Base-by-base conservation (phyloP, 1,140 invertebrate genomes). In the Rhagoletis zephyria region DNA sequence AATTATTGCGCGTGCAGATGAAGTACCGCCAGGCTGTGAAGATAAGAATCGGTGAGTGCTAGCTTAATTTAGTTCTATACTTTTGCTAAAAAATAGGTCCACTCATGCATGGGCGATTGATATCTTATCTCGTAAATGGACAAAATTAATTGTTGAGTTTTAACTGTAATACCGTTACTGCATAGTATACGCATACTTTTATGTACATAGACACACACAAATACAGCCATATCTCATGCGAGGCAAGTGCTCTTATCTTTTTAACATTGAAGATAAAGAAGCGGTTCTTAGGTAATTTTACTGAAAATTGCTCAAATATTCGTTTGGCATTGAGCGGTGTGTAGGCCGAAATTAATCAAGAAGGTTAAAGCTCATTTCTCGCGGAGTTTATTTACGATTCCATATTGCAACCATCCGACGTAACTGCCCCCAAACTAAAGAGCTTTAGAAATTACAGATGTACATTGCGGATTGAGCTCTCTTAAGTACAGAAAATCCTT, bases 21-120 rank as follows among this genome's bases (percentile, higher is more conserved):
- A 97, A 90, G 94, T 99, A 42, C 97, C 97, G 0, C 92, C 94
- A 0, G 97, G 97, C 0, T 97, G 96, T 65, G 97, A 98, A 91
- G 95, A 97, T 85, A 98, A 98, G 93, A 98, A 99, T 93, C 90
- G 92, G 92, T 93, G 85, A 90, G 91, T 91, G 4, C 0, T 63
- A 42, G 3, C 30, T 30, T 30, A 30, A 30, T 30, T 30, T 30
- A 30, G 30, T 30, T 30, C 30, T 30, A 30, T 30, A 30, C 30
- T 30, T 30, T 30, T 0, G 30, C 30, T 30, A 30, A 30, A 30
- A 30, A 30, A 30, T 30, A 56, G 1, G 51, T 56, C 51, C 51
- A 56, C 51, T 30, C 30, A 10, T 10, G 10, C 3, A 56, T 56
- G 51, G 5, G 51, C 51, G 10, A 56, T 10, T 56, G 51, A 56